A percentile compares a stretch with the other conserved stretches of the same genome.
phyloP scores from a whole-genome alignment of 2,888 invertebrate species.

The Cosmopolites sordidus region DNA sequence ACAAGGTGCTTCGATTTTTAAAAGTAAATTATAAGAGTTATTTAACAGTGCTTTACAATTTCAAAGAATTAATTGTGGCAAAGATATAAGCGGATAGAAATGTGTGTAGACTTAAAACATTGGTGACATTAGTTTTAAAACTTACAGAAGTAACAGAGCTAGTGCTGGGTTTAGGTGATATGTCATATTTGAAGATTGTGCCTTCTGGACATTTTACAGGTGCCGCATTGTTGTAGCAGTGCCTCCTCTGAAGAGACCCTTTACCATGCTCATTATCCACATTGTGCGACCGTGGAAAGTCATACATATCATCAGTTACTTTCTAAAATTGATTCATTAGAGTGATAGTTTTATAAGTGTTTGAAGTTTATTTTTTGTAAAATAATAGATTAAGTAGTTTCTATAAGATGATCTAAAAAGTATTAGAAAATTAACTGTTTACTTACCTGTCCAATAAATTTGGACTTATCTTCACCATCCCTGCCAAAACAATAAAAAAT shows the following conservation, averaged over 20 bases:
- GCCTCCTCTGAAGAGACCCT: constrained; percentile 40
- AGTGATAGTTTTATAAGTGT: no score
- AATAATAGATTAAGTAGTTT: no score
- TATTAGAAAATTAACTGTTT: no score
- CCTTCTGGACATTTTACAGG: constrained; percentile 51
- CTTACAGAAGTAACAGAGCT: constrained; percentile 31
- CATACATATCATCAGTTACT: constrained; percentile 58
- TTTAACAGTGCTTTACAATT: no score
- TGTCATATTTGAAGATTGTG: constrained; percentile 58
- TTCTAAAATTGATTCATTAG: constrained; percentile 22
- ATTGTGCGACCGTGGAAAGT: constrained; percentile 67
- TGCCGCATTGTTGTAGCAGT: constrained; percentile 61
- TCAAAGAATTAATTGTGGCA: no score
- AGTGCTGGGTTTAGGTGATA: constrained; percentile 46
- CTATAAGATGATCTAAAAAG: no score
- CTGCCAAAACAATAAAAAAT: constrained; percentile 17
- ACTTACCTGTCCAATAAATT: constrained; percentile 11
- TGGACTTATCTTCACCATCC: constrained; percentile 19
- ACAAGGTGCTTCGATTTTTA: no score
- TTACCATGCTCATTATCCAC: constrained; percentile 39
- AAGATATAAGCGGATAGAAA: no score
- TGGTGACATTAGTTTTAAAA: no score
- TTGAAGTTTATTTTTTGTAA: no score
- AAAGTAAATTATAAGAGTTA: no score
- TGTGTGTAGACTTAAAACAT: no score